Percentiles rank a stretch among this genome's conserved stretches.
These are phyloP conservation scores for Drymonia ruficornis DNA, from an alignment of 2,888 invertebrate genomes.

Conservation along the genomic window DNA sequence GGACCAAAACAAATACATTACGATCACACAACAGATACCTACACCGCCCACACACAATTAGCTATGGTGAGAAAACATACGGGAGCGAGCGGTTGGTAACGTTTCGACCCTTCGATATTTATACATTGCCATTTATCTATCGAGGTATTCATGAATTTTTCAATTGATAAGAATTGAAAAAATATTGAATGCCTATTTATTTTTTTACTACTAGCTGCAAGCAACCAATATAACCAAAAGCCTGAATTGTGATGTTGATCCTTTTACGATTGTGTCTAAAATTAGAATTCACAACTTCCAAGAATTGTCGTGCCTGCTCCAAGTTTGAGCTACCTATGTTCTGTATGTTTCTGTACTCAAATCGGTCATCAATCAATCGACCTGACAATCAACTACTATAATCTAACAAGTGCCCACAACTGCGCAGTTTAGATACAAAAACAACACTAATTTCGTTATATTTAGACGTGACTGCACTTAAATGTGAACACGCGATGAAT, in stretches of 20 bases:
- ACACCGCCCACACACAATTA: constrained; percentile 18
- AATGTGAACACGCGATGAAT: constrained; percentile 4
- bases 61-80: constrained; percentile 9
- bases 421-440: constrained; percentile 27
- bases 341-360: constrained; percentile 18
- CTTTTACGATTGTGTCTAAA: neutral
- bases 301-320: constrained; percentile 11
- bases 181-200: no score
- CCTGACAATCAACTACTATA: constrained; percentile 15
- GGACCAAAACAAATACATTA: constrained; percentile 14
- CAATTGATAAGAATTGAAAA: no score
- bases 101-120: no score
- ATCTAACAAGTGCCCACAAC: constrained; percentile 19
- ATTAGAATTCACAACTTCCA: neutral
- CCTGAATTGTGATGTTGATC: neutral
- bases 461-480: neutral
- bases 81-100: constrained; percentile 4
- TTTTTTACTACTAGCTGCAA: no score
- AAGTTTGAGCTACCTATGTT: constrained; percentile 9
- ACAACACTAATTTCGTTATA: constrained; percentile 12
- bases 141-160: no score
- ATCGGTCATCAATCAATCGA: constrained; percentile 31
- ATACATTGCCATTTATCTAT: no score
- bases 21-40: constrained; percentile 18
- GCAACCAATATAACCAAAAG: neutral